A percentile compares a stretch with the other conserved stretches of the same genome.
Evolutionary conservation across 2,113 vertebrate genomes (phyloP).

Genomic region (Melanerpes formicivorus): DNA sequence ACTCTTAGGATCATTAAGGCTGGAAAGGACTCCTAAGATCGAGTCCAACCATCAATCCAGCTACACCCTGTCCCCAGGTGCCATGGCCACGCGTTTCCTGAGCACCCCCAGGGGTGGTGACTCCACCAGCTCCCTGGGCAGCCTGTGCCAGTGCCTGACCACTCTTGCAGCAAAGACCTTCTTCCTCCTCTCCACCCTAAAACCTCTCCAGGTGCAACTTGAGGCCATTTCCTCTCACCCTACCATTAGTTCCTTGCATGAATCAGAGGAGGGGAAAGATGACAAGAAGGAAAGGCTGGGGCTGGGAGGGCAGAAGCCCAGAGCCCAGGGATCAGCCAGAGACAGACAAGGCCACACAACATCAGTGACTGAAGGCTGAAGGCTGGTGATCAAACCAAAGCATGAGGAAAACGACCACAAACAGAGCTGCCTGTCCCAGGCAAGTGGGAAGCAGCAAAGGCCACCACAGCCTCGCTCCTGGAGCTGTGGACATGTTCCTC

Average conservation of each 20-base stretch:
- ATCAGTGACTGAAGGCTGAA: not conserved
- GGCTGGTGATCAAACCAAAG: not conserved
- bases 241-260: not conserved
- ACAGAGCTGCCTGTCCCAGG: not conserved
- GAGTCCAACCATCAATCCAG: no score
- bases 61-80: no score
- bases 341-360: fast-evolving
- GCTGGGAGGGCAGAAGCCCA: not conserved
- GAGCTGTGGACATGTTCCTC: not conserved
- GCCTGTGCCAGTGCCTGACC: no score
- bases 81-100: no score
- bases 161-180: no score
- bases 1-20: no score
- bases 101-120: no score
- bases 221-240: no score
- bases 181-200: no score
- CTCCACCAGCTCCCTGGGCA: no score
- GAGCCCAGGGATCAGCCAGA: not conserved
- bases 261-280: fast-evolving
- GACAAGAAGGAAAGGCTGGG: not conserved
- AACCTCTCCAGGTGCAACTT: no score
- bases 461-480: not conserved
- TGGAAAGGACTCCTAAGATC: no score
- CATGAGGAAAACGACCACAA: not conserved
- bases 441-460: not conserved